Base-by-base conservation (phyloP, 2,113 vertebrate species). In the Xiphophorus hellerii region DNA sequence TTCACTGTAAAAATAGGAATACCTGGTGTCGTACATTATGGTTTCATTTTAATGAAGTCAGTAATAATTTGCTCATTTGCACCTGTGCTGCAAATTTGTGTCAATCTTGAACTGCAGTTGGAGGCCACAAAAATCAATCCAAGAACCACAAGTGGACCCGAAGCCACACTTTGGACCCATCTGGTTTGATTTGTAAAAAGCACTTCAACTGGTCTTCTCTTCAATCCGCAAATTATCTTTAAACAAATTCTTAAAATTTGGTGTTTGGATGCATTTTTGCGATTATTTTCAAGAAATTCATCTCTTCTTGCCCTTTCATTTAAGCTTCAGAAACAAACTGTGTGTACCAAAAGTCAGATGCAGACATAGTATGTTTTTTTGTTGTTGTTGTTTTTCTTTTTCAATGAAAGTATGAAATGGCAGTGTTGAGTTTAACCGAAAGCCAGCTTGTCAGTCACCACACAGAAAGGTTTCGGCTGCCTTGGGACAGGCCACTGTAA, bases 391-490 rank as follows among this genome's bases (percentile, higher is more conserved):
- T 9, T 15, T 7, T 44, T 44, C 66, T 27, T 78, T 61, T 10
- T 1, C 39, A 27, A 33, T 74, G n/a, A 44, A 71, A 65, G 29
- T 70, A 35, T 54, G 51, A 76, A 64, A 48, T 60, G 28, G 64
- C 37, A 14, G 71, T n/a, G 54, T 64, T 15, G n/a, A 62, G 62
- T 48, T 82, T 62, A 82, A 73, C 13, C 65, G 73, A 79, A 83
- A 77, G 62, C 74, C 33, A 71, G 54, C 75, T 75, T 79, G 70
- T 78, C 73, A 67, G 78, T 63, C 74, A 83, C 76, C 68, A 77
- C 82, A 69, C 63, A 82, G 72, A 86, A 84, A 87, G 84, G 86
- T 89, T 71, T 42, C 73, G 66, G 78, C 81, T 80, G 65, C 76
- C 17, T 48, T 35, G 4, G 66, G 65, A 84, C 83, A 87, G 81